Evolutionary conservation across 2,888 invertebrate species (phyloP), one percentile per base, ranked within the genome.

Genomic region (Lissocephala sabroskyi): DNA sequence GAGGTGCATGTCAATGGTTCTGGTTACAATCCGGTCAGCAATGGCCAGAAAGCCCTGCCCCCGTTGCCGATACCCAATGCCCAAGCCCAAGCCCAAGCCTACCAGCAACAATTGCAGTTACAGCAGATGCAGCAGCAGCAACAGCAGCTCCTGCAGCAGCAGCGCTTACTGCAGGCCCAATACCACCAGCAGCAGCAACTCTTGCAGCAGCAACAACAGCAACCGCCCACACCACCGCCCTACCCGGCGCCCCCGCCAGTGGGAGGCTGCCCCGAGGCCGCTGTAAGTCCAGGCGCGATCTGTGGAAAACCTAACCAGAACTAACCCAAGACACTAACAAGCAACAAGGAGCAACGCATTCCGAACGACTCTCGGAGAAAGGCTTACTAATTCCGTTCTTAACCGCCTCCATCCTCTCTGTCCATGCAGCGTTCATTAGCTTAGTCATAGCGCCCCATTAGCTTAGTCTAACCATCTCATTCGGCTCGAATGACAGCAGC

Each of bases 1-100:
- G 80, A 82, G 52, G 51, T 79, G 51, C 63, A 71, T 50, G 62
- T 68, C 30, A 73, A 80, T 79, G 62, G 78, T 74, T 48, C 71
- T 32, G 40, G 52, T 46, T 28, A 36, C 43, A 59, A 54, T 52
- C 52, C 56, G 45, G 37, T 50, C 35, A 59, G 52, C 59, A 55
- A 59, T 51, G 48, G 49, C 45, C 65, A 61, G 44, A 61, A 49
- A 30, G 19, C 23, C 10, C 45, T 48, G 50, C 55, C 59, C 28
- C 54, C 59, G 19, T 56, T 62, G 42, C 60, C 62, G 13, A 53
- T 55, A 50, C 52, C 52, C 42, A 59, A 59, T 56, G 48, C 50
- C 33, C 41, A 56, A 28, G 41, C 60, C 10, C 57, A 56, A n/a
- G n/a, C n/a, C n/a, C 57, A 61, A 49, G 57, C 46, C 41, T 17